Evolutionary conservation across 2,888 invertebrate species (phyloP).

Genomic region (Xiphydria camelus): DNA sequence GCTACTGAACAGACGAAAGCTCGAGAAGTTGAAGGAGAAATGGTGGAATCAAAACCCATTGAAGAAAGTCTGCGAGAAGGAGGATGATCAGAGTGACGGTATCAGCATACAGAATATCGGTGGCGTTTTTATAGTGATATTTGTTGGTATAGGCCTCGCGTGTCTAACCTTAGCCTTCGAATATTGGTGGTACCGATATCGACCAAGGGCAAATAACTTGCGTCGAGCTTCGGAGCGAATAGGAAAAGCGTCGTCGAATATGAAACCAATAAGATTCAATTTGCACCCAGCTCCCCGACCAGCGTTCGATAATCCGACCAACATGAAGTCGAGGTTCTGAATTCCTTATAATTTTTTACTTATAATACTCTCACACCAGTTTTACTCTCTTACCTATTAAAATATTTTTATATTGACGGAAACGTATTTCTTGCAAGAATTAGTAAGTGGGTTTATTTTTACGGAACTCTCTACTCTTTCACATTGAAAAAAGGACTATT

Average conservation of each 20-base stretch:
- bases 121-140: constrained; percentile 96
- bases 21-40: constrained; percentile 91
- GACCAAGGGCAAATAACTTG: constrained; percentile 64
- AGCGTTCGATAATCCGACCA: constrained; percentile 29
- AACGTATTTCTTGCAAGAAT: too few relatives aligned
- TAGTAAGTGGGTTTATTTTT: too few relatives aligned
- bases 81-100: constrained; percentile 93
- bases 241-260: constrained; percentile 14
- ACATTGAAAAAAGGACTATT: too few relatives aligned
- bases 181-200: constrained; percentile 90
- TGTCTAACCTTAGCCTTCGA: constrained; percentile 90
- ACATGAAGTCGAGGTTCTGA: constrained; percentile 40
- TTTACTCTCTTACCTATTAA: too few relatives aligned
- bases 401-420: too few relatives aligned
- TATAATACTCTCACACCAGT: too few relatives aligned
- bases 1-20: constrained; percentile 86
- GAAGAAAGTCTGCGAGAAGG: constrained; percentile 77
- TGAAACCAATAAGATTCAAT: constrained; percentile 41
- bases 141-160: constrained; percentile 91
- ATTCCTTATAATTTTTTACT: too few relatives aligned
- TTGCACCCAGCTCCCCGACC: constrained; percentile 44
- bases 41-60: constrained; percentile 95
- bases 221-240: constrained; percentile 1
- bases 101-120: constrained; percentile 98
- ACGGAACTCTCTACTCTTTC: too few relatives aligned